A percentile compares a stretch with the other conserved stretches of the same genome.
Evolutionary conservation across 30 jellyfish, hydroid and myxozoan genomes (phyloP).

Genomic region (Euphysa ruthae): DNA sequence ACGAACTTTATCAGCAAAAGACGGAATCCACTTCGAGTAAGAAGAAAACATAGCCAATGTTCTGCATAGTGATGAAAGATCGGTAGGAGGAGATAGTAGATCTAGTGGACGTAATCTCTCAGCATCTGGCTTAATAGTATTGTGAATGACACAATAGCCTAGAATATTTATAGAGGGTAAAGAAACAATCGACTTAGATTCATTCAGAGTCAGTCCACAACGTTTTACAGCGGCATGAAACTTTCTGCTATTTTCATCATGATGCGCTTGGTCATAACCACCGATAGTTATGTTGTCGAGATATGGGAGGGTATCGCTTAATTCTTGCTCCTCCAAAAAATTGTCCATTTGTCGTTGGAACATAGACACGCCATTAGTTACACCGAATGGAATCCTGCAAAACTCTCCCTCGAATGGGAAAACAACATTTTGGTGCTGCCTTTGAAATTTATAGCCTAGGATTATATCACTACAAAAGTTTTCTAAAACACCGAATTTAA

Average conservation of each 20-base stretch:
- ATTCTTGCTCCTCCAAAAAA: slow-evolving; percentile 16
- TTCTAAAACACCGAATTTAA: slow-evolving; percentile 16
- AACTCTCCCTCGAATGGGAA: slow-evolving; percentile 30
- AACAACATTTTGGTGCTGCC: slow-evolving; percentile 25
- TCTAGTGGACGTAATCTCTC: slow-evolving; percentile 34
- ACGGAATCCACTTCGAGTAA: slow-evolving; percentile 27
- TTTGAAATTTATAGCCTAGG: slow-evolving; percentile 37
- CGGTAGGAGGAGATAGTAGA: slow-evolving; percentile 35
- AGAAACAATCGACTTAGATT: not conserved
- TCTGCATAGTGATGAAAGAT: slow-evolving; percentile 7
- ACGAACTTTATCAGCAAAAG: slow-evolving; percentile 24
- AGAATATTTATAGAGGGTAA: not conserved
- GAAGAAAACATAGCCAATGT: slow-evolving; percentile 32
- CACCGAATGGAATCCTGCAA: slow-evolving; percentile 39
- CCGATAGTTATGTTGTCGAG: slow-evolving; percentile 33
- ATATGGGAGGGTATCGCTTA: slow-evolving; percentile 30
- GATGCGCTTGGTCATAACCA: slow-evolving; percentile 35
- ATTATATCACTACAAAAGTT: slow-evolving; percentile 44
- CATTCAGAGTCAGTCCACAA: not conserved
- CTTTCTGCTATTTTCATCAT: slow-evolving; percentile 15
- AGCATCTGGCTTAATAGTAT: slow-evolving; percentile 28
- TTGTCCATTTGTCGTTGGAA: slow-evolving; percentile 29
- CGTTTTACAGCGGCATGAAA: slow-evolving; percentile 17
- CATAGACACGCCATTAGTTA: slow-evolving; percentile 50
- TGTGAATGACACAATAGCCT: slow-evolving; percentile 5